Percentiles rank a stretch among this genome's conserved stretches.
These are phyloP conservation scores for Eurytoma californica DNA, from an alignment of 2,888 invertebrate species.

Conservation along the genomic window DNA sequence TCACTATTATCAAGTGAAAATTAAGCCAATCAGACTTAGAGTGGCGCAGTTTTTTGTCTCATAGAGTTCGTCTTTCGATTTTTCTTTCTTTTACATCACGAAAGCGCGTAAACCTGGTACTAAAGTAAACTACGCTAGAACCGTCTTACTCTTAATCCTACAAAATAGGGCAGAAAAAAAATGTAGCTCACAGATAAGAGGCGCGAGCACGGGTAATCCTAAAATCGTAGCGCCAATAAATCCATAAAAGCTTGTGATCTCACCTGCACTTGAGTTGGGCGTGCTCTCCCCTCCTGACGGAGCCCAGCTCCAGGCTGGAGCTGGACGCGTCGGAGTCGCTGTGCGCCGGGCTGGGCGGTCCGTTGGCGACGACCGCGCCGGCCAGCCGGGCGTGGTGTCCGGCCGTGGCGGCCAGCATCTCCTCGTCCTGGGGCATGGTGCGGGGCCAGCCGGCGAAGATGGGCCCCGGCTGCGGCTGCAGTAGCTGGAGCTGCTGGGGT, in stretches of 20 bases:
- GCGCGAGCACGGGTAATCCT: neutral
- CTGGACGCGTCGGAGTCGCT: slow-evolving; percentile 73
- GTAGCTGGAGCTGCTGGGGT: slow-evolving; percentile 16
- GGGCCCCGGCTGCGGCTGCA: slow-evolving; percentile 34
- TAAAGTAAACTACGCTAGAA: no score
- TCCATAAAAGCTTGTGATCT: slow-evolving; percentile 23
- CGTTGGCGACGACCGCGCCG: slow-evolving; percentile 53
- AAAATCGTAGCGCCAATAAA: neutral
- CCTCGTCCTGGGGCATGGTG: slow-evolving; percentile 73
- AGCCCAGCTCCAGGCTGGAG: slow-evolving; percentile 71
- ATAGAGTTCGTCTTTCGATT: no score
- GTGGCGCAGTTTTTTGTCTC: no score
- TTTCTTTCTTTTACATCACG: no score
- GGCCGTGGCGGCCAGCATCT: slow-evolving; percentile 57
- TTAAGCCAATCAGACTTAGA: no score
- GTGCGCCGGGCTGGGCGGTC: slow-evolving; percentile 72
- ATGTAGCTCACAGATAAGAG: neutral
- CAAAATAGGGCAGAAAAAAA: neutral
- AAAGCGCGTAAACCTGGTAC: no score
- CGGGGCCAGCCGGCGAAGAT: slow-evolving; percentile 65
- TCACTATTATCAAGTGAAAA: no score
- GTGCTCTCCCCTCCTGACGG: slow-evolving; percentile 70
- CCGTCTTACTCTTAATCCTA: no score
- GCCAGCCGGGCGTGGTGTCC: slow-evolving; percentile 42
- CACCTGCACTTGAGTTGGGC: slow-evolving; percentile 74